A percentile compares a stretch with the other conserved stretches of the same genome.
Evolutionary conservation across 2,797 vertebrate species (phyloP).

Genomic region (Tapirus indicus): DNA sequence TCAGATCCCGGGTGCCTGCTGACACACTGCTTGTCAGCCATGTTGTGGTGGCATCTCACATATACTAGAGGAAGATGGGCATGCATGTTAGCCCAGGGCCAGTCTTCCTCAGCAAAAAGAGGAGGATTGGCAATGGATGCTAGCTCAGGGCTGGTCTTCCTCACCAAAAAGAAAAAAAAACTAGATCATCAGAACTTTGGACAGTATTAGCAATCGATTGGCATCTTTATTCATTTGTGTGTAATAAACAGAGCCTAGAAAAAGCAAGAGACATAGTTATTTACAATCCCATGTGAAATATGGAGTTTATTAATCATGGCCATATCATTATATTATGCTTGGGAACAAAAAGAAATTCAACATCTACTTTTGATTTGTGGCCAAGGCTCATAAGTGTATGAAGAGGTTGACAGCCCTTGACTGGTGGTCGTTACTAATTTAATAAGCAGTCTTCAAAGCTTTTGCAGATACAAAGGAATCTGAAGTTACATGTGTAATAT

Average conservation of each 20-base stretch:
- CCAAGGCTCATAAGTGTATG: slow-evolving; percentile 70
- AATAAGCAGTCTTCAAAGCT: slow-evolving; percentile 87
- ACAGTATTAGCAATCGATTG: slow-evolving; percentile 73
- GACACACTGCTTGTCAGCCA: no score
- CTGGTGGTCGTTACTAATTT: slow-evolving; percentile 92
- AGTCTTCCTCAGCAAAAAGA: no score
- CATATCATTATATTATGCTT: slow-evolving; percentile 73
- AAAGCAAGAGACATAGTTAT: slow-evolving; percentile 65
- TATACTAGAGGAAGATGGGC: no score
- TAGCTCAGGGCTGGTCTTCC: no score
- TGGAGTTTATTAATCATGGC: neutral
- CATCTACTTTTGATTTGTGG: slow-evolving; percentile 79
- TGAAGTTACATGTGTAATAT: slow-evolving; percentile 91
- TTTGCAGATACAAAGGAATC: slow-evolving; percentile 87
- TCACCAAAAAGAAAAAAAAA: neutral
- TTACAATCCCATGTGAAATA: slow-evolving; percentile 66
- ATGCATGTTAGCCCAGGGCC: no score
- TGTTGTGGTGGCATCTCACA: no score
- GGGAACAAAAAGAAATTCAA: slow-evolving; percentile 74
- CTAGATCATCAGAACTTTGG: slow-evolving; percentile 58
- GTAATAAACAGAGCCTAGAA: slow-evolving; percentile 65
- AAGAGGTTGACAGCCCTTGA: slow-evolving; percentile 82
- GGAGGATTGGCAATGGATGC: no score
- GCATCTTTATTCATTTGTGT: slow-evolving; percentile 78
- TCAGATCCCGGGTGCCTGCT: no score